Percentiles rank a stretch among this genome's conserved stretches.
phyloP scores from a whole-genome alignment of 2,888 invertebrate genomes.

The Cephus runcator region DNA sequence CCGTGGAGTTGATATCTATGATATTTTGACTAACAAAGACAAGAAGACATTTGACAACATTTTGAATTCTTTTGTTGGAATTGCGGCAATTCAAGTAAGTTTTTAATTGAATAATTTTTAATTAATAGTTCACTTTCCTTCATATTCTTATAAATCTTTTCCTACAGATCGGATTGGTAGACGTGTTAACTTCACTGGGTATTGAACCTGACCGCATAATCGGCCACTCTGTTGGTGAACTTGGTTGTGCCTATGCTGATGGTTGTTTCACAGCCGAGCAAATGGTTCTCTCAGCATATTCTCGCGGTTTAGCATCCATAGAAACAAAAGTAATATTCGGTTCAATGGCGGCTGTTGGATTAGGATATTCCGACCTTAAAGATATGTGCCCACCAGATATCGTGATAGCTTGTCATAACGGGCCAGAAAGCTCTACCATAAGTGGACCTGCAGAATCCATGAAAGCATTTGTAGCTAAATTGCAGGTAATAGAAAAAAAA shows the following conservation, averaged over 20 bases:
- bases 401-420: slow-evolving; percentile 89
- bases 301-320: slow-evolving; percentile 81
- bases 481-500: slow-evolving; percentile 58
- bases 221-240: slow-evolving; percentile 94
- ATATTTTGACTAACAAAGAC: slow-evolving; percentile 72
- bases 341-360: slow-evolving; percentile 90
- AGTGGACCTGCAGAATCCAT: slow-evolving; percentile 84
- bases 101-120: not conserved
- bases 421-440: slow-evolving; percentile 87
- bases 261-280: slow-evolving; percentile 89
- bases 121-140: not conserved
- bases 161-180: slow-evolving; percentile 72
- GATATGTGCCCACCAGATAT: slow-evolving; percentile 79
- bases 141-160: slow-evolving; percentile 1
- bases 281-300: slow-evolving; percentile 86
- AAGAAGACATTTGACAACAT: slow-evolving; percentile 73
- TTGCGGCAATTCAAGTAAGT: slow-evolving; percentile 74
- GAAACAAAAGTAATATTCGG: slow-evolving; percentile 78
- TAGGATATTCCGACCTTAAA: slow-evolving; percentile 72
- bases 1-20: slow-evolving; percentile 72
- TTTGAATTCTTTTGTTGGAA: slow-evolving; percentile 78
- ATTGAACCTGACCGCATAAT: slow-evolving; percentile 78
- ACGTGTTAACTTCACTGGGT: slow-evolving; percentile 71
- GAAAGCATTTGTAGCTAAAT: slow-evolving; percentile 72
- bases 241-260: slow-evolving; percentile 96